phyloP scores from a whole-genome alignment of 1,140 invertebrate genomes.

The Cepaea nemoralis region DNA sequence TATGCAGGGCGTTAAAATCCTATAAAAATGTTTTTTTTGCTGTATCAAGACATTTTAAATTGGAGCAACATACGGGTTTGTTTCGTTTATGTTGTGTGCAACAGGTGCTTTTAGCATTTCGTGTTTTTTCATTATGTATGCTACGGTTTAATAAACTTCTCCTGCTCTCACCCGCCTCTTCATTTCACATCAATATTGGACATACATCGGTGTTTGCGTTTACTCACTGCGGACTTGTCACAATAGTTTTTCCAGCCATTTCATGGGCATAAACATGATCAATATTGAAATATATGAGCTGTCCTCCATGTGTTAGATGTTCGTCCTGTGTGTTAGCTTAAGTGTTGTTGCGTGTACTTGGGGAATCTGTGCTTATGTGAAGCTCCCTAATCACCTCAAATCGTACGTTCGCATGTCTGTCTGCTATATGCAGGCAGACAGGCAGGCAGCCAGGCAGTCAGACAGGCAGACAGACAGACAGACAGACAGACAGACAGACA shows the following conservation, averaged over 20 bases:
- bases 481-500: too few species aligned
- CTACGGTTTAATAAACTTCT: background rate
- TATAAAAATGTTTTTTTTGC: too few species aligned
- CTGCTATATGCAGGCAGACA: too few species aligned
- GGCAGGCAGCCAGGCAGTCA: too few species aligned
- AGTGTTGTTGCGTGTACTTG: too few species aligned
- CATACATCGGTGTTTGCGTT: background rate
- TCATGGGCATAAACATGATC: background rate
- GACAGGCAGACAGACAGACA: too few species aligned
- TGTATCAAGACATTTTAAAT: too few species aligned
- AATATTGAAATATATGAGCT: background rate
- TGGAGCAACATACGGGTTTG: background rate
- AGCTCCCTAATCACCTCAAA: too few species aligned
- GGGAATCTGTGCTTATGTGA: too few species aligned
- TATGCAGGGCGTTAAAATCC: too few species aligned
- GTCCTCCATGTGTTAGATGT: background rate
- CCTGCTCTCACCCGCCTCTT: background rate
- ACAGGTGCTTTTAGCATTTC: background rate
- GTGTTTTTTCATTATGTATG: constrained; percentile 1
- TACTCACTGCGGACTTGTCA: background rate
- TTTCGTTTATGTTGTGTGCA: constrained; percentile 11
- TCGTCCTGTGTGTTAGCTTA: too few species aligned
- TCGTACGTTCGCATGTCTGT: too few species aligned
- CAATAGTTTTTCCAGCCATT: background rate
- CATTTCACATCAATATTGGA: background rate